These are phyloP conservation scores for Apostichopus leukothele DNA, from an alignment of 53 echinoderm and acorn worm genomes.

Conservation along the genomic window DNA sequence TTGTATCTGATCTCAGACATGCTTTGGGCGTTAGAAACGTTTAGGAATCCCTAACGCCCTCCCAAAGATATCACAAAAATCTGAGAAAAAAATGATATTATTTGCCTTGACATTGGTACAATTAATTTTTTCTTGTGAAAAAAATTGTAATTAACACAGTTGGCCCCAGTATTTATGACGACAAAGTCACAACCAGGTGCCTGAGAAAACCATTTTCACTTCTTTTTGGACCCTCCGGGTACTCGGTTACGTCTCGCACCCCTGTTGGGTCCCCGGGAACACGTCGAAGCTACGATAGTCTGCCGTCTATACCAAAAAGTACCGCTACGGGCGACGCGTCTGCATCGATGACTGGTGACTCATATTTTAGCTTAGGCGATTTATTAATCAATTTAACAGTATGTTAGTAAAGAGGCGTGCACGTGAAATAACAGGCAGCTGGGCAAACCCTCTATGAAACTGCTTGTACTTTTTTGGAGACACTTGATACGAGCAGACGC, in stretches of 20 bases:
- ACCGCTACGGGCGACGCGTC: conserved; percentile 35
- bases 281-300: neutral
- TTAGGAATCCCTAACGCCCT: neutral
- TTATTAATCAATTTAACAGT: neutral
- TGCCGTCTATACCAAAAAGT: neutral
- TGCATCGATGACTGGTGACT: conserved; percentile 16
- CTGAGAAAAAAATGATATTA: neutral
- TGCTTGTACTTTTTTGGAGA: conserved; percentile 12
- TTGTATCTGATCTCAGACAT: neutral
- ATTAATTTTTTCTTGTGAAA: neutral
- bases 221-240: conserved; percentile 16
- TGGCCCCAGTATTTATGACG: conserved; percentile 16
- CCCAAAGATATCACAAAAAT: neutral
- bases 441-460: neutral
- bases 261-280: conserved; percentile 29
- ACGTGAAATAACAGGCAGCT: neutral
- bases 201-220: conserved; percentile 11
- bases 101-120: conserved; percentile 24
- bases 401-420: conserved; percentile 14
- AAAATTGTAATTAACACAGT: conserved; percentile 39
- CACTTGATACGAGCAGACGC: conserved; percentile 16
- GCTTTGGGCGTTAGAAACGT: neutral
- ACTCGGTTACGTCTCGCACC: conserved; percentile 38
- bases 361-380: conserved; percentile 28
- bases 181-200: conserved; percentile 25